Evolutionary conservation across 2,113 vertebrate genomes (phyloP).

Genomic region (Rhodinocichla rosea): DNA sequence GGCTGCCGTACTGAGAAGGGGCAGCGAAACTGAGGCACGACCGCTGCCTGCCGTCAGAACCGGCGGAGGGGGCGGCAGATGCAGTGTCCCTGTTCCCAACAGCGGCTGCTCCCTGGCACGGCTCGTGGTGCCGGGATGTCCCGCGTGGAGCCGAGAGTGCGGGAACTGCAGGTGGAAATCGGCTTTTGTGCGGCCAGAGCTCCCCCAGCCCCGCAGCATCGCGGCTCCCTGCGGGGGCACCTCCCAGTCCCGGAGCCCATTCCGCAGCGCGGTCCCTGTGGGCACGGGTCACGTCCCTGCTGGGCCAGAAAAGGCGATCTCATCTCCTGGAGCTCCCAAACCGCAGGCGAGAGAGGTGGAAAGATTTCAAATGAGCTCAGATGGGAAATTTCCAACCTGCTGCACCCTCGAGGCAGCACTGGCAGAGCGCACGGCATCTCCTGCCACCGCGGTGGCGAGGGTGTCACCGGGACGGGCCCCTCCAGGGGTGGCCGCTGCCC

Average conservation of each 20-base stretch:
- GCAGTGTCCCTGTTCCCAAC: background rate
- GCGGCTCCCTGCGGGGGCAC: background rate
- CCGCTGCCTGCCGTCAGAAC: rapidly evolving
- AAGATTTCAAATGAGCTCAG: background rate
- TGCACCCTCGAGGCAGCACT: background rate
- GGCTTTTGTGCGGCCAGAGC: background rate
- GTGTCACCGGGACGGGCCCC: too few relatives aligned
- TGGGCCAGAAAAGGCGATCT: background rate
- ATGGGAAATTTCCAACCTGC: background rate
- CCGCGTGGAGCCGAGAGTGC: rapidly evolving
- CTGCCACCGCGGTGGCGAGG: background rate
- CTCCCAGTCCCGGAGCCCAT: rapidly evolving
- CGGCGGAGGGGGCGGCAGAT: rapidly evolving
- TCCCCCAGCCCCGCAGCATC: background rate
- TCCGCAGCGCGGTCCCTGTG: rapidly evolving
- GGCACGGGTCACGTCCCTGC: background rate
- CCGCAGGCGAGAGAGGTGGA: background rate
- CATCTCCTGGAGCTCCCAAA: background rate
- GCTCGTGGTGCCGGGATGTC: background rate
- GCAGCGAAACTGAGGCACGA: background rate
- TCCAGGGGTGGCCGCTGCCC: background rate
- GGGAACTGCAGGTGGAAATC: background rate
- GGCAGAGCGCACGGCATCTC: background rate
- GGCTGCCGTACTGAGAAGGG: rapidly evolving
- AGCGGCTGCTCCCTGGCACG: too few relatives aligned